phyloP scores from a whole-genome alignment of 2,888 invertebrate species.

The Pachymerium ferrugineum region DNA sequence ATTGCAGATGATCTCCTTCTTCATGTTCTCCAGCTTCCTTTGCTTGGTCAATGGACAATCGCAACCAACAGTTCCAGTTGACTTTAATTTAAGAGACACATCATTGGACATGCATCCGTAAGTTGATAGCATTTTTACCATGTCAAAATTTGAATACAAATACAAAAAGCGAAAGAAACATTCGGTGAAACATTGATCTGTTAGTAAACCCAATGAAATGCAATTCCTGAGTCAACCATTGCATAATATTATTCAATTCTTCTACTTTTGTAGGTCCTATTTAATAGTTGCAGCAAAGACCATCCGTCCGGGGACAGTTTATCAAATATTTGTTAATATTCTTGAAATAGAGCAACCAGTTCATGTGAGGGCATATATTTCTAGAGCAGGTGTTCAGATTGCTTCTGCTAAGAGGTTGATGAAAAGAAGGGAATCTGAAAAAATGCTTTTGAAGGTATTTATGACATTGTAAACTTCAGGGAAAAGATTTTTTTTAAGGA shows the following conservation, averaged over 20 bases:
- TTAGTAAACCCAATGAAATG: neutral
- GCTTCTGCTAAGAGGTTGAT: constrained; percentile 74
- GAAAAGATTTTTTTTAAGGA: neutral
- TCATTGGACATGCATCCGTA: neutral
- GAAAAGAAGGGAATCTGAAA: constrained; percentile 79
- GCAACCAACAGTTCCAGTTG: no score
- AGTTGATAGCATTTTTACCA: neutral
- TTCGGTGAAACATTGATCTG: neutral
- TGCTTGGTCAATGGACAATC: neutral
- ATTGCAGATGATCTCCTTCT: no score
- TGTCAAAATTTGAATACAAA: neutral
- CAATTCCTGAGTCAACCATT: neutral
- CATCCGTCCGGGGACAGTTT: constrained; percentile 41
- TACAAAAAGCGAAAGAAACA: no score
- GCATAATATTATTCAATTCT: neutral
- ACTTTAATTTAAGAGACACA: neutral
- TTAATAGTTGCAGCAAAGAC: constrained; percentile 40
- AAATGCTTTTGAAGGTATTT: constrained; percentile 72
- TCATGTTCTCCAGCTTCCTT: neutral
- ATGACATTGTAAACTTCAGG: neutral
- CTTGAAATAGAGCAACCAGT: constrained; percentile 71
- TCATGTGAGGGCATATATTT: constrained; percentile 79
- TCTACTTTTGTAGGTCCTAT: constrained; percentile 34
- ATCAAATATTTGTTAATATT: constrained; percentile 63
- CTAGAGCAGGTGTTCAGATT: constrained; percentile 82